A percentile compares a stretch with the other conserved stretches of the same genome.
Evolutionary conservation across 2,113 vertebrate genomes (phyloP).

Genomic region (Ammodytes marinus): DNA sequence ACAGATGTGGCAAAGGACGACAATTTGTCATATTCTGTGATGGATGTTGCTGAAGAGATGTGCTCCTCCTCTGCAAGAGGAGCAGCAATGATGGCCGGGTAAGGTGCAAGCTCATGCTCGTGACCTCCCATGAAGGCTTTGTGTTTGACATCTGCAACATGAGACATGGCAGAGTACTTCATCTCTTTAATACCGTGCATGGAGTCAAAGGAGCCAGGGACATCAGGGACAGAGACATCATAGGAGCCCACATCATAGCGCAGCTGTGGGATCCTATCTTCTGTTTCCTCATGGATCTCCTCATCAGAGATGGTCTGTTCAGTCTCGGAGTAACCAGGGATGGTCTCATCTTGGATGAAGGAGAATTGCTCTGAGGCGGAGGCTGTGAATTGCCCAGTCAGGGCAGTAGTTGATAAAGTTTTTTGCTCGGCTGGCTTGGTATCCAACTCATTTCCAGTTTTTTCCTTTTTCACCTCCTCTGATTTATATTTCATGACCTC

Average conservation of each 20-base stretch:
- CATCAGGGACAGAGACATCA: conserved; percentile 91
- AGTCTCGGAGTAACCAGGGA: conserved; percentile 96
- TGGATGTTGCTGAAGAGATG: conserved; percentile 96
- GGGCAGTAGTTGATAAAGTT: conserved; percentile 14
- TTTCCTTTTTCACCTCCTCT: conserved; percentile 80
- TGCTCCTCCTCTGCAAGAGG: conserved; percentile 98
- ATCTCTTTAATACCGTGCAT: conserved; percentile 88
- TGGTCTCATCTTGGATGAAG: conserved; percentile 98
- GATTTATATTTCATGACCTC: conserved; percentile 77
- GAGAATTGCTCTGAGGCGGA: conserved; percentile 90
- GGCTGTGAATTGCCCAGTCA: conserved; percentile 32
- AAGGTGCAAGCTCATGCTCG: conserved; percentile 89
- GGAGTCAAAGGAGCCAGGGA: conserved; percentile 88
- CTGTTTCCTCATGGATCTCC: conserved; percentile 95
- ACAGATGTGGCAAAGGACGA: conserved; percentile 97
- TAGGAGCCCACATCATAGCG: conserved; percentile 88
- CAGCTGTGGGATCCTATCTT: conserved; percentile 91
- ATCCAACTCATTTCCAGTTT: conserved; percentile 77
- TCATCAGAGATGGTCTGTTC: conserved; percentile 99
- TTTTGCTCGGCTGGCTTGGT: conserved; percentile 66
- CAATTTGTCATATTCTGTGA: conserved; percentile 97
- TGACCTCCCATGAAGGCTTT: conserved; percentile 85
- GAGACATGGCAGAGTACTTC: conserved; percentile 74
- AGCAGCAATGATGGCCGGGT: conserved; percentile 91
- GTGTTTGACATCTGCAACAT: conserved; percentile 81